phyloP scores from a whole-genome alignment of 1,140 invertebrate genomes.

The Eueides isabella region DNA sequence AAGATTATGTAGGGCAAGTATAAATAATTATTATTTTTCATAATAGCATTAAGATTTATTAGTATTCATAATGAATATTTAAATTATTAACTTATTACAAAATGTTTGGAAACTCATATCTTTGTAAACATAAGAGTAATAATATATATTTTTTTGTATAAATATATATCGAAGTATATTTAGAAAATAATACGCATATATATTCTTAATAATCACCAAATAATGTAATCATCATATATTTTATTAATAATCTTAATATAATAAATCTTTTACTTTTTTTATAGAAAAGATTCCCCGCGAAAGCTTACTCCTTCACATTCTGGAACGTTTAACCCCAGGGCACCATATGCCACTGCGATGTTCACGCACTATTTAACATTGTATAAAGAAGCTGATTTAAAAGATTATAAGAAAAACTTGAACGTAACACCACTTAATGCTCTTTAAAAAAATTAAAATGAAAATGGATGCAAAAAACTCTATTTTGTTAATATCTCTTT shows the following conservation, averaged over 20 bases:
- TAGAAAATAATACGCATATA: too few species aligned
- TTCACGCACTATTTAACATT: constrained; percentile 58
- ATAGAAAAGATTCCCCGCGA: constrained; percentile 18
- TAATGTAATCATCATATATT: too few species aligned
- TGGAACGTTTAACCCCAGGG: constrained; percentile 39
- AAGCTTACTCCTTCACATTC: constrained; percentile 46
- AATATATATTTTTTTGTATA: too few species aligned
- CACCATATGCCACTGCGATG: constrained; percentile 50
- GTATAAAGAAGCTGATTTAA: constrained; percentile 28
- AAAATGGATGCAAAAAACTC: background rate
- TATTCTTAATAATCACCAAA: too few species aligned
- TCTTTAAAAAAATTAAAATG: background rate
- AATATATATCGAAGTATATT: too few species aligned
- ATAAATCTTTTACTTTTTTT: background rate
- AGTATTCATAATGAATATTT: too few species aligned
- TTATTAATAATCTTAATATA: background rate
- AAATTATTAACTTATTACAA: too few species aligned
- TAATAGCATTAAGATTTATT: background rate
- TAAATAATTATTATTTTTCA: background rate
- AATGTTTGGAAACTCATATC: too few species aligned
- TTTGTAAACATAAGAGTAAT: too few species aligned
- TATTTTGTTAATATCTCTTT: constrained; percentile 10
- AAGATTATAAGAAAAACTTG: constrained; percentile 5
- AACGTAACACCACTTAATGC: constrained; percentile 5
- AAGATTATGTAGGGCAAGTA: background rate